A percentile compares a stretch with the other conserved stretches of the same genome.
Evolutionary conservation across 2,797 vertebrate species (phyloP).

Genomic region (Crenichthys baileyi): DNA sequence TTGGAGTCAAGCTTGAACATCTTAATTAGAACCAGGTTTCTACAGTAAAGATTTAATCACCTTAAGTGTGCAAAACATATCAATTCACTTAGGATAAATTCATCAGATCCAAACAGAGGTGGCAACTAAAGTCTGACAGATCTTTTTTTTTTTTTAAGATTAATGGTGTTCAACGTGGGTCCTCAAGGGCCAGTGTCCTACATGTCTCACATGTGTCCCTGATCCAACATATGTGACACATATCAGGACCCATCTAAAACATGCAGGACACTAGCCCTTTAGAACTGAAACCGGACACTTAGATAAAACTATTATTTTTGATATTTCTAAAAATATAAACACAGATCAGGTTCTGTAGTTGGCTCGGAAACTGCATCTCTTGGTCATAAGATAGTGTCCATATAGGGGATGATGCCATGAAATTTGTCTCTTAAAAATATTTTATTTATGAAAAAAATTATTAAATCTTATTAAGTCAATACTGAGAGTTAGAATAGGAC

Average conservation of each 20-base stretch:
- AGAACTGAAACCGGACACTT: too few relatives aligned
- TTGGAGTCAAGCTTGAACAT: neutral
- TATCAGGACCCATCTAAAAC: neutral
- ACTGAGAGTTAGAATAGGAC: too few relatives aligned
- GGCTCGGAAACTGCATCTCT: neutral
- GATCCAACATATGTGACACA: neutral
- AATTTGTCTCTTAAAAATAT: neutral
- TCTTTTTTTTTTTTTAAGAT: neutral
- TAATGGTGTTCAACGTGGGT: neutral
- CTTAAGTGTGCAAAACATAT: neutral
- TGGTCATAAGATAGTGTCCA: neutral
- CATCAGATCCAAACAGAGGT: neutral
- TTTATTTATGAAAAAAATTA: neutral
- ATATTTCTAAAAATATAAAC: neutral
- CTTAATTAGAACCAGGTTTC: neutral
- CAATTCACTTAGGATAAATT: neutral
- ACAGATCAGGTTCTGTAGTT: neutral
- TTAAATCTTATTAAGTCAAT: neutral
- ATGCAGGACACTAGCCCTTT: neutral
- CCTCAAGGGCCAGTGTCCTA: neutral
- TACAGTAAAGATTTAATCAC: neutral
- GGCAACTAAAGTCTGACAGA: neutral
- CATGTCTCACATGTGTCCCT: neutral
- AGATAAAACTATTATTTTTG: neutral
- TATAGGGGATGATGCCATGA: too few relatives aligned